These are phyloP conservation scores for Origma solitaria DNA, from an alignment of 2,113 vertebrate species.

Conservation along the genomic window DNA sequence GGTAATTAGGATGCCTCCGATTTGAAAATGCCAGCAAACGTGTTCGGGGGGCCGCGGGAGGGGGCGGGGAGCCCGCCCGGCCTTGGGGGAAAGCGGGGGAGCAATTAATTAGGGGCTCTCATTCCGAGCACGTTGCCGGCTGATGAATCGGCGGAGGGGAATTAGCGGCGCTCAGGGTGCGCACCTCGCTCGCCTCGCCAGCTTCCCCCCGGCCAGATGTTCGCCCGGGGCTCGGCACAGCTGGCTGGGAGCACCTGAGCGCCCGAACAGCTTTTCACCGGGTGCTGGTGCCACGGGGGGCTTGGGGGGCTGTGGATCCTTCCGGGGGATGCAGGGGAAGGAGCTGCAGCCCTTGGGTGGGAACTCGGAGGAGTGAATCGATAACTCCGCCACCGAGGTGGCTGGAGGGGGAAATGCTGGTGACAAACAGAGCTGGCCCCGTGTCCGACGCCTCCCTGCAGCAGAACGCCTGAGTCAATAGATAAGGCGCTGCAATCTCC, in stretches of 20 bases:
- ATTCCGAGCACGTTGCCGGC: conserved; percentile 61
- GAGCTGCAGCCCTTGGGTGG: background rate
- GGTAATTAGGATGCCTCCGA: conserved; percentile 72
- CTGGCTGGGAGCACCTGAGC: background rate
- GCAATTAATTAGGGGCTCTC: conserved; percentile 67
- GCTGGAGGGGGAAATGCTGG: background rate
- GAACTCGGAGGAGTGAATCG: background rate
- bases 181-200: background rate
- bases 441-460: background rate
- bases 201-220: conserved; percentile 16
- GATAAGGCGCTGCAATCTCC: conserved; percentile 43
- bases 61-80: conserved; percentile 28
- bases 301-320: background rate
- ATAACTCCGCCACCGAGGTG: background rate
- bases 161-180: background rate
- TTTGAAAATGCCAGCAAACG: conserved; percentile 68
- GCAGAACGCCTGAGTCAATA: conserved; percentile 49
- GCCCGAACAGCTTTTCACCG: accelerated
- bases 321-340: background rate
- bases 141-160: conserved; percentile 58
- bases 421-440: background rate
- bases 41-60: conserved; percentile 3
- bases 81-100: background rate
- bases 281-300: background rate
- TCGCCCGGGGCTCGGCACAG: background rate